Evolutionary conservation across 2,888 invertebrate species (phyloP).

Genomic region (Cephus rjabovi): DNA sequence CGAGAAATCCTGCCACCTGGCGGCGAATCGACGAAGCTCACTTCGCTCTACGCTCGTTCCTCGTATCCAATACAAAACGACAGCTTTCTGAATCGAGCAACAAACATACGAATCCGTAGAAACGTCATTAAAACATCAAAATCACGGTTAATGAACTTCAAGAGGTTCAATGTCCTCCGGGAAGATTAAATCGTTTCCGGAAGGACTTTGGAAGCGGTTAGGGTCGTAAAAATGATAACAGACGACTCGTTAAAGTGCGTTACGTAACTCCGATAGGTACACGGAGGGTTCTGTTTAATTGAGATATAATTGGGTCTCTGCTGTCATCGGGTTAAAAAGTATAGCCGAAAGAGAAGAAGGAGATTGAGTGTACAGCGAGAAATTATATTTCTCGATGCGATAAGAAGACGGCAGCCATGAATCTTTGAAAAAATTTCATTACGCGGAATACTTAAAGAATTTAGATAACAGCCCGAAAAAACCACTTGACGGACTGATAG

Average conservation of each 20-base stretch:
- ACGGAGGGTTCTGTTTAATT: neutral
- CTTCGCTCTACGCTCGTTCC: neutral
- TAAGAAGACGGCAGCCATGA: neutral
- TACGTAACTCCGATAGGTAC: neutral
- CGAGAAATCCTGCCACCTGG: neutral
- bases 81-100: neutral
- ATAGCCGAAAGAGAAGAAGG: neutral
- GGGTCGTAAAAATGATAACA: neutral
- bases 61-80: neutral
- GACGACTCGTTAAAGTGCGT: neutral
- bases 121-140: neutral
- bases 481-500: neutral
- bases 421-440: neutral
- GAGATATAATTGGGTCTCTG: neutral
- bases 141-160: neutral
- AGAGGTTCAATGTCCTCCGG: neutral
- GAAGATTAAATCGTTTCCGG: neutral
- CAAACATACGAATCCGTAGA: neutral
- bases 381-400: neutral
- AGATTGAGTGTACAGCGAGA: neutral
- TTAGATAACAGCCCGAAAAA: neutral
- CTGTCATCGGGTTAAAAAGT: neutral
- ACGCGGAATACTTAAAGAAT: neutral
- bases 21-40: neutral
- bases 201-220: neutral